A percentile compares a stretch with the other conserved stretches of the same genome.
phyloP scores from a whole-genome alignment of 1,140 invertebrate species.

The Brachionus rubens region DNA sequence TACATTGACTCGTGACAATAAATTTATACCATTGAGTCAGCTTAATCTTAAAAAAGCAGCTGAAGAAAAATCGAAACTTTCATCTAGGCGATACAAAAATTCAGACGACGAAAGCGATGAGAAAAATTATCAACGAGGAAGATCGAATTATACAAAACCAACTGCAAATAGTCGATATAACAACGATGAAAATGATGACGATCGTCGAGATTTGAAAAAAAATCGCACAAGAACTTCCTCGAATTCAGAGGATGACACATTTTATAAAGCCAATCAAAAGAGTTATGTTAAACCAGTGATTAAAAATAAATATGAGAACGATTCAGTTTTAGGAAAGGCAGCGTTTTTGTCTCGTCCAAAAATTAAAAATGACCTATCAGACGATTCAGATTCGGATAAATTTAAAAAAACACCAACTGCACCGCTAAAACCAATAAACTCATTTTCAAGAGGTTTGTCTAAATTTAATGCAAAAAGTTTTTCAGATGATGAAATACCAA shows the following conservation, averaged over 20 bases:
- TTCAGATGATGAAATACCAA: constrained; percentile 20
- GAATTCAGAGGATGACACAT: constrained; percentile 20
- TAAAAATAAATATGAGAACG: not conserved
- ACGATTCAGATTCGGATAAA: constrained; percentile 1
- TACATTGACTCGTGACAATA: constrained; percentile 30
- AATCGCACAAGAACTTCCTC: not conserved
- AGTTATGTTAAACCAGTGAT: not conserved
- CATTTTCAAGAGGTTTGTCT: not conserved
- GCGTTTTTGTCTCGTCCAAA: not conserved
- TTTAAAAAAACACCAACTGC: not conserved
- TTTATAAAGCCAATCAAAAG: constrained; percentile 21
- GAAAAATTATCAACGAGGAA: not conserved
- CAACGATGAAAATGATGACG: not conserved
- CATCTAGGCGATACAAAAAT: not conserved
- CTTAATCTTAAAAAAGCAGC: constrained; percentile 34
- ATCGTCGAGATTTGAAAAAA: not conserved
- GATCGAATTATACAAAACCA: not conserved
- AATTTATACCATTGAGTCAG: constrained; percentile 40
- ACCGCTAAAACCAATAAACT: not conserved
- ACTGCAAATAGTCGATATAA: not conserved
- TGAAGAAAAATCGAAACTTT: not conserved
- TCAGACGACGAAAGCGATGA: not conserved
- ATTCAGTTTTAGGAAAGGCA: not conserved
- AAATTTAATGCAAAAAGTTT: constrained; percentile 39
- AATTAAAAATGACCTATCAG: not conserved